Evolutionary conservation across 2,797 vertebrate genomes (phyloP).

Genomic region (Ataeniobius toweri): DNA sequence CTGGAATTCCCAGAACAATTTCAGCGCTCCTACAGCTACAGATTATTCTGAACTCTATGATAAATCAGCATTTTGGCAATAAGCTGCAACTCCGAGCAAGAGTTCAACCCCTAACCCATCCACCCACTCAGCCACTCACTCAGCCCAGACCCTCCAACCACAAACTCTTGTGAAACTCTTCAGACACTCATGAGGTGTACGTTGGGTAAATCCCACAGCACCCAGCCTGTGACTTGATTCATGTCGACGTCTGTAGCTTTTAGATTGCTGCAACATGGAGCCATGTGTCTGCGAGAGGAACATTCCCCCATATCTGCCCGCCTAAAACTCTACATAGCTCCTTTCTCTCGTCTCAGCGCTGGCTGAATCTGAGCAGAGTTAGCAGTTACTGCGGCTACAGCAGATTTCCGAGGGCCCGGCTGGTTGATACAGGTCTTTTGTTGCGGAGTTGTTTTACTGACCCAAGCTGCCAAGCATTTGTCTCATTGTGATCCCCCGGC

Average conservation of each 20-base stretch:
- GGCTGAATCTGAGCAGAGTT: conserved; percentile 57
- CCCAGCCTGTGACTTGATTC: conserved; percentile 66
- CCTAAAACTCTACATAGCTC: conserved; percentile 32
- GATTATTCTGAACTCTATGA: conserved; percentile 45
- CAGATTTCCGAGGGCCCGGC: conserved; percentile 69
- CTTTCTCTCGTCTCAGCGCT: conserved; percentile 44
- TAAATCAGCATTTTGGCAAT: conserved; percentile 52
- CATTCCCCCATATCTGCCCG: conserved; percentile 24
- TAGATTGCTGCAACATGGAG: conserved; percentile 38
- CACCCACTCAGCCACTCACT: conserved; percentile 49
- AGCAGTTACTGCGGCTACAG: conserved; percentile 78
- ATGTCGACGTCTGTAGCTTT: conserved; percentile 52
- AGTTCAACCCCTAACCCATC: conserved; percentile 40
- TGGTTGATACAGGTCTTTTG: conserved; percentile 76
- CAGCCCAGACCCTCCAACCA: conserved; percentile 63
- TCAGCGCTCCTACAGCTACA: conserved; percentile 44
- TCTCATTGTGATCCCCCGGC: conserved; percentile 64
- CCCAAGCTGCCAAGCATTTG: conserved; percentile 53
- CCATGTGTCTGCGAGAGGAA: conserved; percentile 42
- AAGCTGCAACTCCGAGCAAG: conserved; percentile 35
- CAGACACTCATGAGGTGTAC: conserved; percentile 73
- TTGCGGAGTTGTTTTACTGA: conserved; percentile 75
- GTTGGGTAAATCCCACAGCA: conserved; percentile 70
- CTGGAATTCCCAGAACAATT: conserved; percentile 19
- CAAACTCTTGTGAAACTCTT: conserved; percentile 74